Base-by-base conservation (phyloP, 1,140 invertebrate genomes). In the Heliconius eleuchia region DNA sequence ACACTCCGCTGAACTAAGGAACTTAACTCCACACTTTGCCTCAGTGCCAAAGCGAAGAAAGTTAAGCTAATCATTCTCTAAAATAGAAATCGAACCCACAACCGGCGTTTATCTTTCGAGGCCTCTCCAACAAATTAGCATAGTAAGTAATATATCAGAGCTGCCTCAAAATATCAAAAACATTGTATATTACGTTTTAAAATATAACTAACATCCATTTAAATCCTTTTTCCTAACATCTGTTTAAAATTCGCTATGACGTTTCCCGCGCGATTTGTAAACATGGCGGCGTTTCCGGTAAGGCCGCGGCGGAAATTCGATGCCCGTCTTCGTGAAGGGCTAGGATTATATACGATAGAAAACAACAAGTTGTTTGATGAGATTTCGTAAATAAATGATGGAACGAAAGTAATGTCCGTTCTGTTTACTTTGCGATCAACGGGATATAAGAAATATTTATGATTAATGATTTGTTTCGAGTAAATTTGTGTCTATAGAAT, bases 251-350 rank as follows among this genome's bases (percentile, higher is more conserved):
- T 91, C 91, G 81, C 87, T 74, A 80, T 87, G 88, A 87, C 84
- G 87, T 87, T 91, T 89, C 83, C 85, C 87, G 86, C 89, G 88
- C 91, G 88, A 91, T 94, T 93, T 91, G 91, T 92, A 94, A 94
- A 94, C 92, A 94, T 94, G 91, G 88, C 91, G 87, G 79, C 80
- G 82, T 84, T 85, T 93, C 92, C 92, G 91, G 90, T 85, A 87
- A 91, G 92, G 92, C 89, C 88, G 88, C 88, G 87, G 86, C 92
- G 92, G 92, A 94, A 94, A 94, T 94, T 93, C 90, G 86, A 84
- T 83, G 86, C 85, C 87, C 84, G 87, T 89, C 84, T 89, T 86
- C 82, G 80, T 82, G 82, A 76, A 85, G 87, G 87, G 86, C 83
- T 75, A 73, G 78, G 83, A 84, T 84, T 84, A 84, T 84, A 84